Evolutionary conservation across 2,797 vertebrate genomes (phyloP), one percentile per base, ranked within the genome.

Genomic region (Kryptolebias ocellatus): DNA sequence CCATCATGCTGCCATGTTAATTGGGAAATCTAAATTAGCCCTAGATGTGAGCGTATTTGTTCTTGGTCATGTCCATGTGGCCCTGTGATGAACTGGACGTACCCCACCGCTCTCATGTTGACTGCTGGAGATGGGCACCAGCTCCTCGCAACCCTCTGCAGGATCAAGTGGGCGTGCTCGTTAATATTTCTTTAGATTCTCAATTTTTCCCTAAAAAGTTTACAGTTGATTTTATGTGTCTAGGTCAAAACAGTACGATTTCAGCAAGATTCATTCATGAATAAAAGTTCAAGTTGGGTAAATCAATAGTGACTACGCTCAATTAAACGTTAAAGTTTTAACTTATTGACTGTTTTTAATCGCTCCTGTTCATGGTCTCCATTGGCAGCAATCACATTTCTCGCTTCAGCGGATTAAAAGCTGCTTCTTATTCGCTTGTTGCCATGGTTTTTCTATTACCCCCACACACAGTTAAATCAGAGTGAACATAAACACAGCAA

Each of bases 381-480:
- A 20, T 18, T 50, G 17, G 18, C 18, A 60, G 47, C 45, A 20
- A 4, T 49, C 49, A 24, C 29, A 37, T 60, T 29, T 49, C 45
- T 47, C 5, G 9, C 46, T 60, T 12, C 10, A 31, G 5, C 18
- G n/a, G n/a, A 60, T 60, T 60, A 34, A 49, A 60, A 37, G 59
- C 59, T 60, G 47, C 59, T 34, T 27, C 28, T 60, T 47, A 31
- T 31, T 45, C 47, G 44, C 58, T 16, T 47, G 58, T 3, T 31
- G 3, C 45, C 45, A 20, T 18, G n/a, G 14, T 60, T 20, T 29
- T 52, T 16, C 24, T 4, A 49, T 60, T 37, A 37, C 58, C 45
- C 20, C 37, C 47, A 18, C 31, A 50, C 29, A 50, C n/a, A 37
- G 31, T 60, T 60, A 60, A 31, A 27, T 47, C 59, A 50, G 31